phyloP scores from a whole-genome alignment of 1,140 invertebrate species.

The Lasioglossum baleicum region DNA sequence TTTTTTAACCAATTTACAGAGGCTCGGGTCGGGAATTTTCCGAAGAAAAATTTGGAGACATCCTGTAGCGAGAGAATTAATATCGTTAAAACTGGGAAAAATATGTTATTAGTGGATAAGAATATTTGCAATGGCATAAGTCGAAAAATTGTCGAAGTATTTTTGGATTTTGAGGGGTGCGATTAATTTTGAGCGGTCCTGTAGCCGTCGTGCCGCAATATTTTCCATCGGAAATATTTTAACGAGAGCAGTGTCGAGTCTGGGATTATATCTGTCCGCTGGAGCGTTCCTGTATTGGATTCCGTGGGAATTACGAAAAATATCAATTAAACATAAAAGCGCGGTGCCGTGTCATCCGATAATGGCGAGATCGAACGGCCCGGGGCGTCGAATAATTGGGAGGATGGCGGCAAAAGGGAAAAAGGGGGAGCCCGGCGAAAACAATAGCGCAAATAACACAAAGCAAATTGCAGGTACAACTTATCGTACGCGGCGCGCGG shows the following conservation, averaged over 20 bases:
- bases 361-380: conserved; percentile 70
- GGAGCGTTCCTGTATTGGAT: conserved; percentile 66
- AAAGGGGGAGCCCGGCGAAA: conserved; percentile 46
- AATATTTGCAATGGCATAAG: neutral
- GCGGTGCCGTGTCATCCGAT: conserved; percentile 70
- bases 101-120: too few relatives aligned
- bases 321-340: conserved; percentile 75
- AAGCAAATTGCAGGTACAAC: conserved; percentile 64
- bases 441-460: conserved; percentile 64
- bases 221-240: conserved; percentile 75
- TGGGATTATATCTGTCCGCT: conserved; percentile 74
- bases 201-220: conserved; percentile 48
- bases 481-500: conserved; percentile 47
- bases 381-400: conserved; percentile 67
- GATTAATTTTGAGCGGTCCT: conserved; percentile 36
- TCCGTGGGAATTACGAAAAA: conserved; percentile 71
- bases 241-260: conserved; percentile 72
- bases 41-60: neutral
- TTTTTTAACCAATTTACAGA: too few relatives aligned
- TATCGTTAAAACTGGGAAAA: too few relatives aligned
- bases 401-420: conserved; percentile 47
- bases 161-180: too few relatives aligned
- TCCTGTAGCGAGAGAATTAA: too few relatives aligned
- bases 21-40: too few relatives aligned
- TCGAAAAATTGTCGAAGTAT: neutral